Evolutionary conservation across 2,888 invertebrate genomes (phyloP).

Genomic region (Zhuqinia jingwanae): DNA sequence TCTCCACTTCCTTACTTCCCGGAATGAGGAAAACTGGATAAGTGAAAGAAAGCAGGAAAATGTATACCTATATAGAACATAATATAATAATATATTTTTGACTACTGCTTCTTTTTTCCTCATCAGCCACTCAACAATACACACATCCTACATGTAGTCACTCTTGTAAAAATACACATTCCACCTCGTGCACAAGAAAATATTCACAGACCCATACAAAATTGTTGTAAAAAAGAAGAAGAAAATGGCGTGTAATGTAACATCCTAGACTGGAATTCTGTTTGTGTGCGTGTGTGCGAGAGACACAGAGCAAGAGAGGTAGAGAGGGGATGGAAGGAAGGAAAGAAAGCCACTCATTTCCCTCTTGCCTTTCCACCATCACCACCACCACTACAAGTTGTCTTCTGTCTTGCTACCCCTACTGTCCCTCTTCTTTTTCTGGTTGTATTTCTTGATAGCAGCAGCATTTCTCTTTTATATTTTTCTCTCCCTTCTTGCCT

Average conservation of each 20-base stretch:
- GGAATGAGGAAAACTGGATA: slow-evolving; percentile 16
- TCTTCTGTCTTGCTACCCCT: slow-evolving; percentile 15
- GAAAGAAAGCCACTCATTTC: slow-evolving; percentile 60
- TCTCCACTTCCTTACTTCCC: slow-evolving; percentile 22
- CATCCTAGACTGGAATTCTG: neutral
- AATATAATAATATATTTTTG: neutral
- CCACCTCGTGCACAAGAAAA: too few species aligned
- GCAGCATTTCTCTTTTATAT: neutral
- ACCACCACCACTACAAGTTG: slow-evolving; percentile 17
- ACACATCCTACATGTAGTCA: too few species aligned
- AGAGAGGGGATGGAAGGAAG: slow-evolving; percentile 24
- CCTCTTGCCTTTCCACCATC: slow-evolving; percentile 37
- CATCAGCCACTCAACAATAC: too few species aligned
- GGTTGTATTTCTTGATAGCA: slow-evolving; percentile 8
- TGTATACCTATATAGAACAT: too few species aligned
- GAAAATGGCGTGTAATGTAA: neutral
- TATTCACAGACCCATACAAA: too few species aligned
- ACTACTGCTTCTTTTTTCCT: slow-evolving; percentile 8
- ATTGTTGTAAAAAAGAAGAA: too few species aligned
- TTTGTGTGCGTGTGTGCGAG: neutral
- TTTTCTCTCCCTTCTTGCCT: neutral
- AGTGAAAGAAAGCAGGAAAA: slow-evolving; percentile 9
- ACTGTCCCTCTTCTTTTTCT: slow-evolving; percentile 32
- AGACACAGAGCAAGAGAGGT: too few species aligned
- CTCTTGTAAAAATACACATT: too few species aligned